Base-by-base conservation (phyloP, 2,888 invertebrate species). In the Omphaloscelis lunosa region DNA sequence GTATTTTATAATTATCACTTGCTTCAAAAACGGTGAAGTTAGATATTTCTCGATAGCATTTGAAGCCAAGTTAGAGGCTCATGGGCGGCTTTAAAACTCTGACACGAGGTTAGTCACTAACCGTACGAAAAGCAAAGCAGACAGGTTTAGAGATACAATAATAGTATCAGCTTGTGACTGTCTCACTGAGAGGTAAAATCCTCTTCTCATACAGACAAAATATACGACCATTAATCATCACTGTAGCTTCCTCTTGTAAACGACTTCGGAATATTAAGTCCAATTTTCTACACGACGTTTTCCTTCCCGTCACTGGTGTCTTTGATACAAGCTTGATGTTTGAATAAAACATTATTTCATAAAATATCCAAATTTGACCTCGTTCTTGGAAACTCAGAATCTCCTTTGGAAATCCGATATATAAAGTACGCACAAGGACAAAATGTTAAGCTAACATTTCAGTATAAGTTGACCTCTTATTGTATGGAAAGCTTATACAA, bases 291-390 rank as follows among this genome's bases (percentile, higher is more conserved):
- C 34, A 39, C 9, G 20, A 45, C 8, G 61, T 39, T 79, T 70
- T 41, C 39, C 56, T 79, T 29, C 12, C 29, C n/a, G 61, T 48
- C 27, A 56, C 15, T 20, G 29, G 39, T 29, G 62, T 56, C 45
- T 48, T 29, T n/a, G 20, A 29, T 12, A 79, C 70, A 71, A 63
- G 48, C 15, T 58, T 48, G n/a, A 15, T 48, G 48, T 65, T 41
- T 78, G 63, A 65, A 78, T 79, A 63, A 78, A 79, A 72, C 41
- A 80, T 65, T 63, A 29, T 75, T 63, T 39, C 48, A 56, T 39
- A 39, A 70, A 79, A 77, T 63, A 39, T 70, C 56, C 6, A 27
- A 70, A 58, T 12, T 61, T 29, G 39, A 61, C 51, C 65, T 53
- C 23, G 27, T 58, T 68, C 17, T 51, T 59, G n/a, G 27, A 61